phyloP scores from a whole-genome alignment of 2,888 invertebrate genomes.

The Limnephilus auricula region DNA sequence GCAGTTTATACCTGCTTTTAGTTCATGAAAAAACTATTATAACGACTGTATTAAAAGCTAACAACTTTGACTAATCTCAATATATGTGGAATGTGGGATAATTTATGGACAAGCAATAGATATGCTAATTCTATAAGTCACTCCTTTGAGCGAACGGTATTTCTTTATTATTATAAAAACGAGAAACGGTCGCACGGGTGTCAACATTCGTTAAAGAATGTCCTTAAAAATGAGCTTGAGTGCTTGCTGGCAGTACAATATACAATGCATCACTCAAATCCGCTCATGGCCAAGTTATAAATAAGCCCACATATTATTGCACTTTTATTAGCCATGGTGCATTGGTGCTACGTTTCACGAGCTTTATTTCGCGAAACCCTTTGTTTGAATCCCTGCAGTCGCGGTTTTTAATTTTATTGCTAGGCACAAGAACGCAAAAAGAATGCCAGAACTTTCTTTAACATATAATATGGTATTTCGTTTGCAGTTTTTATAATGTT shows the following conservation, averaged over 20 bases:
- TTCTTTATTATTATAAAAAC: neutral
- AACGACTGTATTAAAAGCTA: neutral
- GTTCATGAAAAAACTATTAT: neutral
- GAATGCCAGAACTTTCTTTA: neutral
- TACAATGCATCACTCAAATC: slow-evolving; percentile 33
- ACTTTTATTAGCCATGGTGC: slow-evolving; percentile 45
- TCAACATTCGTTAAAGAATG: too few relatives aligned
- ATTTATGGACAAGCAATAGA: neutral
- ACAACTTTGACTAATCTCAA: neutral
- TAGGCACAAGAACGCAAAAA: slow-evolving; percentile 2
- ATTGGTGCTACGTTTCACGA: slow-evolving; percentile 40
- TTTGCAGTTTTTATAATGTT: neutral
- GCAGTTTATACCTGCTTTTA: neutral
- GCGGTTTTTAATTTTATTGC: slow-evolving; percentile 43
- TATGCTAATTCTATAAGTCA: neutral
- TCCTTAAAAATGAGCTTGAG: neutral
- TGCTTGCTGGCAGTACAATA: neutral
- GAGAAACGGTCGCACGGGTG: neutral
- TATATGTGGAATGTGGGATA: neutral
- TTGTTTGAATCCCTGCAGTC: slow-evolving; percentile 39
- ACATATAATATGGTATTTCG: neutral
- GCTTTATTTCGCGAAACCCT: slow-evolving; percentile 43
- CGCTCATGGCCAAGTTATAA: slow-evolving; percentile 41
- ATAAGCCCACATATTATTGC: slow-evolving; percentile 29
- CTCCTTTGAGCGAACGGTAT: neutral